These are phyloP conservation scores for Anguilla obscura DNA, from an alignment of 2,797 vertebrate species.

Conservation along the genomic window DNA sequence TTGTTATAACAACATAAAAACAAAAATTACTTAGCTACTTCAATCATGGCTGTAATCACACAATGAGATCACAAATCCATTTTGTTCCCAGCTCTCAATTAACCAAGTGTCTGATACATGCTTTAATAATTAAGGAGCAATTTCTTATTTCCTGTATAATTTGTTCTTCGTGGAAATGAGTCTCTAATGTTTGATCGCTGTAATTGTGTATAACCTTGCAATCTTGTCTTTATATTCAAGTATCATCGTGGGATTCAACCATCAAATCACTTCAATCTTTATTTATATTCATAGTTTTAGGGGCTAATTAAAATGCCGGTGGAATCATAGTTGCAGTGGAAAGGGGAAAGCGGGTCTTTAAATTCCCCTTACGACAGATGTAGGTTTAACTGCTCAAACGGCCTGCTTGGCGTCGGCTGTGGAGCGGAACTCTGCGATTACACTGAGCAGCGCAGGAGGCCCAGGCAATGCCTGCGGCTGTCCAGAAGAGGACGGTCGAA, in stretches of 20 bases:
- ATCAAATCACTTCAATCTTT: constrained; percentile 28
- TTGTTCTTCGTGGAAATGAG: constrained; percentile 19
- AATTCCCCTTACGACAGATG: constrained; percentile 21
- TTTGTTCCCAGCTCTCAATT: constrained; percentile 18
- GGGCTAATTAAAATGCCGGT: constrained; percentile 16
- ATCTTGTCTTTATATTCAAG: constrained; percentile 26
- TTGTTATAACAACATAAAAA: not conserved
- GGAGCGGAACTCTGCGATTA: not conserved
- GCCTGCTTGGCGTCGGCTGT: not conserved
- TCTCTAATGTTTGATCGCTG: not conserved
- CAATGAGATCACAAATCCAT: not conserved
- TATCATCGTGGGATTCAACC: constrained; percentile 24
- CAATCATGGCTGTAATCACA: constrained; percentile 4
- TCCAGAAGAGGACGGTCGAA: not conserved
- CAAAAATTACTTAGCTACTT: not conserved
- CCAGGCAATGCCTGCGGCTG: not conserved
- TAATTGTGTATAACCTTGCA: constrained; percentile 19
- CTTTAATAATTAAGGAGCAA: constrained; percentile 30
- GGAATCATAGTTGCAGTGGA: not conserved
- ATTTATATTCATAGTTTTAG: constrained; percentile 30
- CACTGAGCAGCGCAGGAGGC: not conserved
- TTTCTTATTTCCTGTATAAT: constrained; percentile 31
- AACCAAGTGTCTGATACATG: constrained; percentile 22
- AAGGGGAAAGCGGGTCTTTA: not conserved
- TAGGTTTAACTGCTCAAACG: not conserved